phyloP scores from a whole-genome alignment of 2,113 vertebrate genomes.

The Mobula birostris region DNA sequence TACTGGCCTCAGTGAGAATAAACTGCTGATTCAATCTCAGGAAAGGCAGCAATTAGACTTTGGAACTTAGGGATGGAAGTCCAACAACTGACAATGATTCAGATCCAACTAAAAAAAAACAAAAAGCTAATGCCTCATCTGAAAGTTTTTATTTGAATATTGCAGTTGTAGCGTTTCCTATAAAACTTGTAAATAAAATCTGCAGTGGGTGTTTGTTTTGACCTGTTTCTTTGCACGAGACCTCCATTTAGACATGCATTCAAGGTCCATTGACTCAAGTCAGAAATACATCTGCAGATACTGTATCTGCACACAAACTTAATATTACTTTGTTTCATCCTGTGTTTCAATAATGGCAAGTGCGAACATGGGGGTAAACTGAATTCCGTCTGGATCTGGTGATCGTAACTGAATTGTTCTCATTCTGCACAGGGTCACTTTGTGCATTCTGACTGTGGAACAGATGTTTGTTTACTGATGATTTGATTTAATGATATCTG shows the following conservation, averaged over 20 bases:
- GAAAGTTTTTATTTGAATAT: slow-evolving; percentile 7
- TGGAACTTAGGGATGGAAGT: not conserved
- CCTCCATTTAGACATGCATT: not conserved
- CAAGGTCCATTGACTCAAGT: not conserved
- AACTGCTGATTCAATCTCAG: not conserved
- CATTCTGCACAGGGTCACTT: slow-evolving; percentile 16
- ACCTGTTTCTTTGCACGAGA: not conserved
- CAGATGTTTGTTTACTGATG: slow-evolving; percentile 23
- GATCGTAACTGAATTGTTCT: not conserved
- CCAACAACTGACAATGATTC: not conserved
- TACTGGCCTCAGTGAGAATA: not conserved
- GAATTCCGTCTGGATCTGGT: not conserved
- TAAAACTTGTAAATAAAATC: not conserved
- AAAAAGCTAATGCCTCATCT: not conserved
- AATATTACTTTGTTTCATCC: not conserved
- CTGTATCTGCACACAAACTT: not conserved
- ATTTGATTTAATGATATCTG: slow-evolving; percentile 36
- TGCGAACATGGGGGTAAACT: not conserved
- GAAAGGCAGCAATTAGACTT: not conserved
- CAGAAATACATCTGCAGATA: not conserved
- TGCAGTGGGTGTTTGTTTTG: not conserved
- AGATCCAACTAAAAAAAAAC: not conserved
- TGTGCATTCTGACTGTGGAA: slow-evolving; percentile 13
- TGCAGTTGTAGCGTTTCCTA: not conserved
- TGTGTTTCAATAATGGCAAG: not conserved